Percentiles rank a stretch among this genome's conserved stretches.
Conservation (phyloP, 2,888 invertebrate genomes). For the Auanema freiburgensis region DNA sequence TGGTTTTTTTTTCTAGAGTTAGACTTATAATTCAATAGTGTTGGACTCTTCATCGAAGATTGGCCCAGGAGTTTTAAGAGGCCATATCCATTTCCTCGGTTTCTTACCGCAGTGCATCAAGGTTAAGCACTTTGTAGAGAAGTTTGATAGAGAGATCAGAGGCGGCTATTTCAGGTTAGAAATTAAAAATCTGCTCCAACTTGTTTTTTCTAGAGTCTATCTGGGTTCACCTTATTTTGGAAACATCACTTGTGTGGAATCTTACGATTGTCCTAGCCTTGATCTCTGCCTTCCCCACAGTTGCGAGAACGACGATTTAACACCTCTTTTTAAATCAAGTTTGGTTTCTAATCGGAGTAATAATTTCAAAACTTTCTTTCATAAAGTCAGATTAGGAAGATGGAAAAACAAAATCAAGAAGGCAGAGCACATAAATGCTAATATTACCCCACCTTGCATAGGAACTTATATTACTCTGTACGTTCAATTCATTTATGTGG, state of each 20-base stretch:
- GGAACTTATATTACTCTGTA: conserved; percentile 12
- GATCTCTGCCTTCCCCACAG: conserved; percentile 12
- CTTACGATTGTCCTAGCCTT: conserved; percentile 6
- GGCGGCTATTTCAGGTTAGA: conserved; percentile 9
- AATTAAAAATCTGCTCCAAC: too few species aligned
- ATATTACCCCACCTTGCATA: background rate
- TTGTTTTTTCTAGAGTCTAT: conserved; percentile 8
- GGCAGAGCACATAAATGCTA: conserved; percentile 3
- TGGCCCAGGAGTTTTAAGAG: conserved; percentile 7
- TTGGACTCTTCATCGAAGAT: conserved; percentile 14
- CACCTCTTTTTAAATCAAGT: conserved; percentile 6
- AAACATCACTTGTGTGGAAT: background rate
- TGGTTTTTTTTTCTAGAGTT: background rate
- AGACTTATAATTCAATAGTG: background rate
- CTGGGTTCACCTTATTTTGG: background rate
- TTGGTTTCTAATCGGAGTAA: background rate
- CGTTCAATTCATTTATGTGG: background rate
- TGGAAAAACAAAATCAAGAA: conserved; percentile 5
- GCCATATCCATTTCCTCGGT: conserved; percentile 5
- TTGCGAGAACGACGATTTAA: conserved; percentile 2
- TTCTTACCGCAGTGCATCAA: conserved; percentile 5
- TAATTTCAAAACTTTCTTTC: background rate
- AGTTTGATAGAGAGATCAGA: background rate
- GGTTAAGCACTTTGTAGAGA: background rate
- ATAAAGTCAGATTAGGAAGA: background rate